phyloP scores from a whole-genome alignment of 2,888 invertebrate species.

The Embidobia sp. region DNA sequence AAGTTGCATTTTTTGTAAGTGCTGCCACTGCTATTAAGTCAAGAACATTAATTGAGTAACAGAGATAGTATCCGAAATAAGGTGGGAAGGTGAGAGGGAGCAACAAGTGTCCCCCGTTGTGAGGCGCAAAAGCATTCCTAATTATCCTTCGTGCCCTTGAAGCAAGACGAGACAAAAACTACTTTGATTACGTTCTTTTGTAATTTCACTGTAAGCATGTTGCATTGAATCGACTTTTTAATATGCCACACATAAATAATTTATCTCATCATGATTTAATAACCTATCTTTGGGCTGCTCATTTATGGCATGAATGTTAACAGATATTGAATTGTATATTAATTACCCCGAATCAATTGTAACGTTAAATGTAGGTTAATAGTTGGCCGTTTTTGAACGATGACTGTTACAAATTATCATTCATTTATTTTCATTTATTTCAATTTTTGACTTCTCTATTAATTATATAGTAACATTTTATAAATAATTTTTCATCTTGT shows the following conservation, averaged over 20 bases:
- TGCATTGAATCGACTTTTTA: constrained; percentile 73
- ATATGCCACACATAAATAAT: constrained; percentile 75
- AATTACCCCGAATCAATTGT: constrained; percentile 52
- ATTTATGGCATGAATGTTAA: constrained; percentile 50
- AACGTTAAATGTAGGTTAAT: constrained; percentile 46
- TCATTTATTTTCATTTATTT: too few relatives aligned
- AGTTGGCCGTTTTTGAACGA: constrained; percentile 13
- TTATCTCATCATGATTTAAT: constrained; percentile 65
- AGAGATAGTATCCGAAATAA: constrained; percentile 63
- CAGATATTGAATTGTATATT: constrained; percentile 54
- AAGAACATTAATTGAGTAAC: constrained; percentile 66
- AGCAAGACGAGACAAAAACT: constrained; percentile 80
- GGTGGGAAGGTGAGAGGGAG: constrained; percentile 66
- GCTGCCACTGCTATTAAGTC: constrained; percentile 62
- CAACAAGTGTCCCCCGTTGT: constrained; percentile 81
- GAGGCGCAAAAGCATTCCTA: constrained; percentile 80
- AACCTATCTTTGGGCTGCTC: constrained; percentile 55
- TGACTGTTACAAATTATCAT: neutral
- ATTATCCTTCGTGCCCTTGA: constrained; percentile 77
- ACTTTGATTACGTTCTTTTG: constrained; percentile 80
- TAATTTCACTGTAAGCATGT: constrained; percentile 76
- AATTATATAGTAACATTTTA: too few relatives aligned
- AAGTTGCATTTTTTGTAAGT: constrained; percentile 49
- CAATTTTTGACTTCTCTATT: too few relatives aligned
- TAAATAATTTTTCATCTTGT: constrained; percentile 2